phyloP scores from a whole-genome alignment of 2,113 vertebrate species.

The Ceyx margarethae region DNA sequence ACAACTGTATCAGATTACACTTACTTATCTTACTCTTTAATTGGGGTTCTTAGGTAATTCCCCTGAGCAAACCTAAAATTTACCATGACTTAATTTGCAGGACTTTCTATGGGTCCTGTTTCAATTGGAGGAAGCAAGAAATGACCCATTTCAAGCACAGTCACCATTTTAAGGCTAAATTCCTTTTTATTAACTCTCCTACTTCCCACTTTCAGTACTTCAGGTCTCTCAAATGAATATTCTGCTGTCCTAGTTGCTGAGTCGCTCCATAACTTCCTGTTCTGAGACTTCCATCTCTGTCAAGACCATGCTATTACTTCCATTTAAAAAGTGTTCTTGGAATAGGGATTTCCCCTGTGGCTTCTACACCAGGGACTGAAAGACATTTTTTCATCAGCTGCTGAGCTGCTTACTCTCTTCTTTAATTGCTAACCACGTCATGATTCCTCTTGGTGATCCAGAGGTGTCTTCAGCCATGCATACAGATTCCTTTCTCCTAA shows the following conservation, averaged over 20 bases:
- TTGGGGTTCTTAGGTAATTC: conserved; percentile 24
- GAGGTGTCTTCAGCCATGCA: not conserved
- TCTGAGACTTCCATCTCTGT: conserved; percentile 17
- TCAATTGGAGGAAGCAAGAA: not conserved
- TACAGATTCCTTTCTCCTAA: not conserved
- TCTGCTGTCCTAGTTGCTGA: conserved; percentile 26
- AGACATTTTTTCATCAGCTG: not conserved
- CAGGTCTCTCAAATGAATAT: conserved; percentile 41
- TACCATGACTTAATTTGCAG: not conserved
- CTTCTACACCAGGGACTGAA: conserved; percentile 1
- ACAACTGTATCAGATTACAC: not conserved
- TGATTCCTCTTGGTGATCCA: not conserved
- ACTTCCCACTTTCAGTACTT: not conserved
- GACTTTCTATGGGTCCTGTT: not conserved
- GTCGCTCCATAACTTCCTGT: not conserved
- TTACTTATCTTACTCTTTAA: conserved; percentile 27
- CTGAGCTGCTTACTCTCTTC: not conserved
- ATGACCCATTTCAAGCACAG: not conserved
- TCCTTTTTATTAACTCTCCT: conserved; percentile 35
- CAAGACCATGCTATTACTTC: conserved; percentile 34
- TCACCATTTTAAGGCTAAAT: conserved; percentile 17
- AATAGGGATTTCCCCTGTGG: conserved; percentile 46
- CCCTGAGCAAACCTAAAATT: not conserved
- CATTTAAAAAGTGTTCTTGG: conserved; percentile 39
- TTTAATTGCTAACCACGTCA: conserved; percentile 1